Evolutionary conservation across 37 sponge, comb jelly and placozoan genomes (phyloP).

Genomic region (Mnemiopsis leidyi): DNA sequence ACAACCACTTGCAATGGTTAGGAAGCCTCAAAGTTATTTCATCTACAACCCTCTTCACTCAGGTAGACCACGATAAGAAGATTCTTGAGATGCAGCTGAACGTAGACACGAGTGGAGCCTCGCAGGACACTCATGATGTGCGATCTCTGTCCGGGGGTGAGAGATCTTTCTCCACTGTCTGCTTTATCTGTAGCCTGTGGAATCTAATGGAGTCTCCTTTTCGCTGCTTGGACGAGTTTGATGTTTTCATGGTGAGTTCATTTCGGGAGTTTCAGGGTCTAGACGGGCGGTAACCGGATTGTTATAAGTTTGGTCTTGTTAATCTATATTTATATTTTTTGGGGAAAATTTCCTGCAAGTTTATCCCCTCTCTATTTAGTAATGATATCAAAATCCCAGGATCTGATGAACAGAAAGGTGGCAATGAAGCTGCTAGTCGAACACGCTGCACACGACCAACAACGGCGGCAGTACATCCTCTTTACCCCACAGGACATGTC

Average conservation of each 20-base stretch:
- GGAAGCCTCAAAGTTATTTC: too few species aligned
- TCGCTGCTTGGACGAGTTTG: slow-evolving; percentile 95
- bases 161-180: slow-evolving; percentile 95
- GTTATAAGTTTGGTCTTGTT: too few species aligned
- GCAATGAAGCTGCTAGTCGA: slow-evolving; percentile 86
- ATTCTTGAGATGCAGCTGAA: slow-evolving; percentile 73
- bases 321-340: too few species aligned
- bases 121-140: slow-evolving; percentile 77
- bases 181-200: slow-evolving; percentile 97
- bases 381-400: too few species aligned
- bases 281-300: too few species aligned
- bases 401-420: slow-evolving; percentile 89
- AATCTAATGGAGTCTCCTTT: slow-evolving; percentile 94
- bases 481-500: slow-evolving; percentile 80
- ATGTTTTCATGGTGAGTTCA: slow-evolving; percentile 96
- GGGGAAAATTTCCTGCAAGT: too few species aligned
- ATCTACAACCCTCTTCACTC: too few species aligned
- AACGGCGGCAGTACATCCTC: slow-evolving; percentile 76
- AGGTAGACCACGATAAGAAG: slow-evolving; percentile 75
- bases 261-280: too few species aligned
- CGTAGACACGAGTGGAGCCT: slow-evolving; percentile 21
- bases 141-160: slow-evolving; percentile 93
- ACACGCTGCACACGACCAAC: slow-evolving; percentile 63
- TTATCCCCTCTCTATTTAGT: too few species aligned
- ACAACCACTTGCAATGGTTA: too few species aligned